Evolutionary conservation across 2,113 vertebrate species (phyloP), one percentile per base, ranked within the genome.

Genomic region (Marcusenius ussheri): DNA sequence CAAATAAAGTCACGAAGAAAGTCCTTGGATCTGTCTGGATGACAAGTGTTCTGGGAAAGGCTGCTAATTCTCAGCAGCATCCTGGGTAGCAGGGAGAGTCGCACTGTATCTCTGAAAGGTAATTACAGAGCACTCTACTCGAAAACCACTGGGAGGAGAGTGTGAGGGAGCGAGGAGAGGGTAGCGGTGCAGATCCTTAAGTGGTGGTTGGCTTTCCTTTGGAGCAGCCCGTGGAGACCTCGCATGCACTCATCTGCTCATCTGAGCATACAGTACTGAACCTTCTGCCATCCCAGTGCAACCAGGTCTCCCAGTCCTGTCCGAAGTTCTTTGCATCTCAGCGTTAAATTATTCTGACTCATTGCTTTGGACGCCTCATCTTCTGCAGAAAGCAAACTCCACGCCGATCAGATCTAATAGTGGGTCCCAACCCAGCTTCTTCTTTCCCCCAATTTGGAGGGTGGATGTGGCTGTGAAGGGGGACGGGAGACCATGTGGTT

Each of bases 101-200:
- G 58, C 47, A 4, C 17, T 31, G 35, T 83, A 89, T 83, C 70
- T 53, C 88, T 83, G 46, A 56, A 21, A 39, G 50, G 51, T 89
- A 89, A 89, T 89, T 89, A 83, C 88, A 83, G 70, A 35, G 17
- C 13, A 42, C 47, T 83, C 90, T 91, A 90, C 83, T 46, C 84
- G 70, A 90, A 92, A 31, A 89, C 88, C 91, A 45, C 89, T 91
- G 88, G 24, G 80, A 70, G 89, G 58, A 53, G 83, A 74, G 86
- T 83, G 88, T 56, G 46, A 88, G 86, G 90, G 90, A 80, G 83
- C 1, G 74, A 5, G 77, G 51, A 90, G 89, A 88, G 90, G 90
- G 35, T 66, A 56, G 90, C 83, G 90, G 89, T 91, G 91, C 85
- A 45, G 84, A 56, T 56, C 17, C 9, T 2, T 50, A 77, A 89